A percentile compares a stretch with the other conserved stretches of the same genome.
Conservation (phyloP, 1,140 invertebrate genomes). For the Ectropis grisescens region DNA sequence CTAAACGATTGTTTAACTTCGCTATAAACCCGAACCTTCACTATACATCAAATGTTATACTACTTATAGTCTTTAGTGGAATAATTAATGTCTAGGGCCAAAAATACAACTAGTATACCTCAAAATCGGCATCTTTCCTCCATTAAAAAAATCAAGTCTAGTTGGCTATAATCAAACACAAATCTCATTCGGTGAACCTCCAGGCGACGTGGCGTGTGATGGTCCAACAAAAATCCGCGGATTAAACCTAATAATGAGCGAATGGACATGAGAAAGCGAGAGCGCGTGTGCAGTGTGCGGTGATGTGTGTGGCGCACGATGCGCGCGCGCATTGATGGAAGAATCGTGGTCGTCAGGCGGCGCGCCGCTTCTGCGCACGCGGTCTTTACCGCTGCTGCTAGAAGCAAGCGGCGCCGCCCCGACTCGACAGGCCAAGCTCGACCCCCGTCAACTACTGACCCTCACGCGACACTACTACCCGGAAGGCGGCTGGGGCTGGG, state of each 20-base stretch:
- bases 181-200: constrained; percentile 10
- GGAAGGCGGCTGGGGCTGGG: constrained; percentile 87
- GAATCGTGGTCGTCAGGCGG: constrained; percentile 67
- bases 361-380: constrained; percentile 61
- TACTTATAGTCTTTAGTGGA: too few relatives aligned
- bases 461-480: constrained; percentile 79
- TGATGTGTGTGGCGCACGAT: constrained; percentile 52
- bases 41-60: too few relatives aligned
- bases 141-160: too few relatives aligned
- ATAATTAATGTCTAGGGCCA: too few relatives aligned
- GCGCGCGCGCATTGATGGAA: constrained; percentile 62
- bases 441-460: constrained; percentile 61
- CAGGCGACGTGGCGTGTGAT: constrained; percentile 1
- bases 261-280: constrained; percentile 36
- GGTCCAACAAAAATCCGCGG: constrained; percentile 7
- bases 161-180: too few relatives aligned
- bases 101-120: too few relatives aligned
- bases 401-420: constrained; percentile 42
- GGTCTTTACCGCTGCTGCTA: constrained; percentile 52
- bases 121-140: too few relatives aligned
- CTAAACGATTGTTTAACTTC: too few relatives aligned
- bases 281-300: constrained; percentile 27
- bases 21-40: too few relatives aligned
- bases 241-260: constrained; percentile 22
- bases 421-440: constrained; percentile 48